Percentiles rank a stretch among this genome's conserved stretches.
phyloP scores from a whole-genome alignment of 2,888 invertebrate genomes.

The Nomada goodeniana region DNA sequence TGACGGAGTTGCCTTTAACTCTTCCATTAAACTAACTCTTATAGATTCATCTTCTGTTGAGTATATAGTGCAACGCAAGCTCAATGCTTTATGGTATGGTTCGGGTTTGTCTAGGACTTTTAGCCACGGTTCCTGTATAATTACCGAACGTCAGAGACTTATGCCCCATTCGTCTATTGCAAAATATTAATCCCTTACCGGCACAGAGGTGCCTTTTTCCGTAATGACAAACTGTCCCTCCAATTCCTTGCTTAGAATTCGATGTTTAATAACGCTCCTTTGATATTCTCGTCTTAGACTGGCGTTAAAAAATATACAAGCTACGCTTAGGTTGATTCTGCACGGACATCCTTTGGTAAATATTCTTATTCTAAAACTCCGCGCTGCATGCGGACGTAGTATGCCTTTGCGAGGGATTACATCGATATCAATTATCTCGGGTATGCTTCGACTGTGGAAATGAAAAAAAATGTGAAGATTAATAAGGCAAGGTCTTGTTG shows the following conservation, averaged over 20 bases:
- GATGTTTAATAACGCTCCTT: constrained; percentile 75
- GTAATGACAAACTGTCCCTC: constrained; percentile 82
- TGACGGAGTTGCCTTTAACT: constrained; percentile 78
- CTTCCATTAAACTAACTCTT: constrained; percentile 70
- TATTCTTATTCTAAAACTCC: constrained; percentile 80
- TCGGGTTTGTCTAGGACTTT: constrained; percentile 74
- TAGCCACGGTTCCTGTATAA: constrained; percentile 74
- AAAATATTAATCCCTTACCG: constrained; percentile 72
- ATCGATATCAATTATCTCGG: constrained; percentile 74
- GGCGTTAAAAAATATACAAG: constrained; percentile 82
- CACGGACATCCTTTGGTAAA: constrained; percentile 79
- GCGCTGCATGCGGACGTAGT: constrained; percentile 80
- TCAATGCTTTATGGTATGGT: constrained; percentile 75
- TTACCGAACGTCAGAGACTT: neutral
- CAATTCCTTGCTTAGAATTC: constrained; percentile 72
- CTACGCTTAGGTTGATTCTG: constrained; percentile 75
- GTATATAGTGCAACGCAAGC: constrained; percentile 76
- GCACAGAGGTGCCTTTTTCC: constrained; percentile 79
- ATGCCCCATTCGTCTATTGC: neutral
- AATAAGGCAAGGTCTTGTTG: neutral
- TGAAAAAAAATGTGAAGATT: neutral
- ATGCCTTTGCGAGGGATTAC: constrained; percentile 78
- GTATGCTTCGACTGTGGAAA: constrained; percentile 73
- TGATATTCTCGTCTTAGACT: constrained; percentile 79
- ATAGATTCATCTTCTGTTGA: constrained; percentile 75